Evolutionary conservation across 2,888 invertebrate species (phyloP).

Genomic region (Papilio protenor): DNA sequence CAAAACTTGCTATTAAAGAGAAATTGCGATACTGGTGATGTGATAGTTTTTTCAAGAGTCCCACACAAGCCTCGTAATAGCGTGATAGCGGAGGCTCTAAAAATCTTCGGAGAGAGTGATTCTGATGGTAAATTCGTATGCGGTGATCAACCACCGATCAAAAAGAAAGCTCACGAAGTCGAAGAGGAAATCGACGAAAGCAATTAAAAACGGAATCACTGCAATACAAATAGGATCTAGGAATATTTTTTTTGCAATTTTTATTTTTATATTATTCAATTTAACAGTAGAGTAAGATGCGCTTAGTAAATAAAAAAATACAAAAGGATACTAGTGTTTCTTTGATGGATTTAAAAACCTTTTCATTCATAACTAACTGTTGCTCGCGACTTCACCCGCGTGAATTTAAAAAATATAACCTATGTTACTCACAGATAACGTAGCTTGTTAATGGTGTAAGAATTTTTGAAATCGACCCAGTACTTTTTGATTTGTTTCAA

Average conservation of each 20-base stretch:
- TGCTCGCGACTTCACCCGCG: too few species aligned
- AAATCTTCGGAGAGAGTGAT: conserved; percentile 16
- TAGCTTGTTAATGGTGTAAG: too few species aligned
- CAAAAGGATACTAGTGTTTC: neutral
- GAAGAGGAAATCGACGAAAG: conserved; percentile 30
- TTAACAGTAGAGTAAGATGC: neutral
- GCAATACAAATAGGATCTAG: conserved; percentile 11
- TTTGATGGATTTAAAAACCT: too few species aligned
- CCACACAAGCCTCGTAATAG: conserved; percentile 40
- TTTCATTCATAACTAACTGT: too few species aligned
- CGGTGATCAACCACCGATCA: conserved; percentile 39
- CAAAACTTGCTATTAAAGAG: conserved; percentile 44
- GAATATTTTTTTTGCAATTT: conserved; percentile 12
- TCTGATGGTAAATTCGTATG: conserved; percentile 38
- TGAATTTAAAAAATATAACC: too few species aligned
- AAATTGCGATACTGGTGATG: conserved; percentile 43
- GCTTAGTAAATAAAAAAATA: conserved; percentile 2
- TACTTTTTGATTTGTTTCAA: too few species aligned
- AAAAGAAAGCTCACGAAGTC: conserved; percentile 32
- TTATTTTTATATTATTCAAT: conserved; percentile 13
- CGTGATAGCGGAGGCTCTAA: conserved; percentile 38
- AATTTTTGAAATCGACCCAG: too few species aligned
- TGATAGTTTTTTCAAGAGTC: conserved; percentile 43
- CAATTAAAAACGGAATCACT: neutral
- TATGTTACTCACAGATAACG: too few species aligned